Evolutionary conservation across 2,888 invertebrate species (phyloP), one percentile per base, ranked within the genome.

Genomic region (Branchipolynoe longqiensis): DNA sequence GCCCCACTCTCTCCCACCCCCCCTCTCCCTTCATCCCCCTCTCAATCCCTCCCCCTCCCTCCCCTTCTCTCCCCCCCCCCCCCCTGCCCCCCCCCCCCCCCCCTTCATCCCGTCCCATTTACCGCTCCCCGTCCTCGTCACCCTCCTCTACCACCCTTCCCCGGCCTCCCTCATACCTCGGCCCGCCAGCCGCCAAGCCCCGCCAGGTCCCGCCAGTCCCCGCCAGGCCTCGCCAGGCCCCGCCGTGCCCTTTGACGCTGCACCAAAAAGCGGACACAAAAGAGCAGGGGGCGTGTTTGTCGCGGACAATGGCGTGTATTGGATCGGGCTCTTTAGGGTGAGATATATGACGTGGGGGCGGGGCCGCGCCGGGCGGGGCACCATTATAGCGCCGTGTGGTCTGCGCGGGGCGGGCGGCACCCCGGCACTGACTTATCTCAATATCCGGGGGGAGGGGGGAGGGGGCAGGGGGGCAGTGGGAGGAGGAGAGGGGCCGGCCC

Each of bases 281-380:
- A 69, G 69, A 69, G 69, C 69, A 69, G 69, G 69, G 69, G 69
- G 69, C 69, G 69, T 69, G 69, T 14, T 62, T 14, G 69, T 33
- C 69, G 69, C 69, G 18, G 69, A 69, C 69, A 69, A 69, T 69
- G 69, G 69, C 36, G 69, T 69, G 69, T 69, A 69, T 69, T 69
- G 69, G 69, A 38, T 38, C 69, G 69, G 69, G 69, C 69, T 69
- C 69, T 69, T 69, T 69, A 69, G 69, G 14, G 69, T 33, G 69
- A 69, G 69, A 69, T 69, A 69, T 69, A 69, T 69, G 69, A 69
- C 36, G 69, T n/a, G 69, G 69, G 69, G 69, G 36, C 36, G 33
- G 69, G 33, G 36, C 36, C 36, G 69, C 36, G 18, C 36, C 1
- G 69, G 22, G 8, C 36, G 69, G 69, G 69, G 25, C 36, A 38